phyloP scores from a whole-genome alignment of 2,888 invertebrate species.

The Steinernema carpocapsae region DNA sequence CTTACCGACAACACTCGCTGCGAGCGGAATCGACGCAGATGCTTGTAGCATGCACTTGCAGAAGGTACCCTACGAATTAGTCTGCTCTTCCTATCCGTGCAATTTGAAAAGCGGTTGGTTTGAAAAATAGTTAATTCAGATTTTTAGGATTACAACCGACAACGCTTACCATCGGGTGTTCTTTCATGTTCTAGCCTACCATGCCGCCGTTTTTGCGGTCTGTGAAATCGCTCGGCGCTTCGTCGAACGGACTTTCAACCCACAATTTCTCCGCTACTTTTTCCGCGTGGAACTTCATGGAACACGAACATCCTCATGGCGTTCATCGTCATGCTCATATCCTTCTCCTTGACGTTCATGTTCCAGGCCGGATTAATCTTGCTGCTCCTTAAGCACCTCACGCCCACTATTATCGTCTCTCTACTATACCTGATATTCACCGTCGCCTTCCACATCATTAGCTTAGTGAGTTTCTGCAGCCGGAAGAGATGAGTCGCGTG shows the following conservation, averaged over 20 bases:
- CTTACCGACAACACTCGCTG: too few species aligned
- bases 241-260: background rate
- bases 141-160: background rate
- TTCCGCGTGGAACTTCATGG: slow-evolving; percentile 8
- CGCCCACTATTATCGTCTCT: slow-evolving; percentile 10
- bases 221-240: slow-evolving; percentile 2
- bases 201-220: slow-evolving; percentile 5
- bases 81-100: too few species aligned
- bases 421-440: slow-evolving; percentile 20
- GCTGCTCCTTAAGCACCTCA: background rate
- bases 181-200: slow-evolving; percentile 3
- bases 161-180: background rate
- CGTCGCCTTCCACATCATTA: slow-evolving; percentile 27
- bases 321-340: slow-evolving; percentile 18
- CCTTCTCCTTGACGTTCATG: slow-evolving; percentile 30
- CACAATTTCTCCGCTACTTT: background rate
- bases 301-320: slow-evolving; percentile 23
- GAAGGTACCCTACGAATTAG: too few species aligned
- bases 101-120: too few species aligned
- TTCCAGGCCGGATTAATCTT: slow-evolving; percentile 33
- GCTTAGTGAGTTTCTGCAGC: slow-evolving; percentile 7
- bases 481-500: background rate
- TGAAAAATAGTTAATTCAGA: too few species aligned
- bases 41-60: background rate
- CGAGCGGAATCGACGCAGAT: background rate